phyloP scores from a whole-genome alignment of 2,888 invertebrate species.

The Sicus ferrugineus region DNA sequence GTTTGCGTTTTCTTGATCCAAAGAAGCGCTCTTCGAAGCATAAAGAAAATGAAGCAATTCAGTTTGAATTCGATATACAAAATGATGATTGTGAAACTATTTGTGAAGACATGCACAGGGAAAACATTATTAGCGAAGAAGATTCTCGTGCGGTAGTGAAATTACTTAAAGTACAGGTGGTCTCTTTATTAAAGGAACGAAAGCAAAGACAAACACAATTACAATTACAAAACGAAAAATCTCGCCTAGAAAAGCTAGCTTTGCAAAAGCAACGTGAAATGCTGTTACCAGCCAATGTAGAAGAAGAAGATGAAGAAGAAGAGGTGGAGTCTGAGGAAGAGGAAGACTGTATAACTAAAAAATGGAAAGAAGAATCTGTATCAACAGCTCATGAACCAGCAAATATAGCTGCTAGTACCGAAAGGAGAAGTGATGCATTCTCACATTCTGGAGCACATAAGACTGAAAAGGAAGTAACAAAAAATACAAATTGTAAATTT shows the following conservation, averaged over 20 bases:
- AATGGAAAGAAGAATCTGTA: constrained; percentile 39
- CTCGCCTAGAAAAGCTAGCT: constrained; percentile 65
- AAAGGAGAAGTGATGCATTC: constrained; percentile 12
- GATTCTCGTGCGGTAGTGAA: constrained; percentile 91
- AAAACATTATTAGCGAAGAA: constrained; percentile 93
- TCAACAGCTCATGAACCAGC: constrained; percentile 16
- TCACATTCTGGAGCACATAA: neutral
- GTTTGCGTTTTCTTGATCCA: constrained; percentile 92
- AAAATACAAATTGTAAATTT: neutral
- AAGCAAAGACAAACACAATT: constrained; percentile 71
- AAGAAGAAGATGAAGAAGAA: constrained; percentile 60
- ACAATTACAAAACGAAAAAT: constrained; percentile 70
- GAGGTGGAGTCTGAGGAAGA: constrained; percentile 53
- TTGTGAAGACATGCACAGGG: constrained; percentile 93
- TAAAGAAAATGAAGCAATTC: constrained; percentile 98
- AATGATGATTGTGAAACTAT: constrained; percentile 93
- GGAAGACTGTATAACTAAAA: constrained; percentile 52
- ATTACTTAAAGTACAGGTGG: constrained; percentile 83
- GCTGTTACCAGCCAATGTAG: constrained; percentile 58
- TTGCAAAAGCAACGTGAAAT: constrained; percentile 67
- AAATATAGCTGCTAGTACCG: constrained; percentile 2
- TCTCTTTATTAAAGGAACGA: constrained; percentile 67
- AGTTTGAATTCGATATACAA: constrained; percentile 95
- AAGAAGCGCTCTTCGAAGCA: constrained; percentile 97
- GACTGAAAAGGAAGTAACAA: neutral